Conservation (phyloP, 1,140 invertebrate genomes). For the Aleiodes sp. region DNA sequence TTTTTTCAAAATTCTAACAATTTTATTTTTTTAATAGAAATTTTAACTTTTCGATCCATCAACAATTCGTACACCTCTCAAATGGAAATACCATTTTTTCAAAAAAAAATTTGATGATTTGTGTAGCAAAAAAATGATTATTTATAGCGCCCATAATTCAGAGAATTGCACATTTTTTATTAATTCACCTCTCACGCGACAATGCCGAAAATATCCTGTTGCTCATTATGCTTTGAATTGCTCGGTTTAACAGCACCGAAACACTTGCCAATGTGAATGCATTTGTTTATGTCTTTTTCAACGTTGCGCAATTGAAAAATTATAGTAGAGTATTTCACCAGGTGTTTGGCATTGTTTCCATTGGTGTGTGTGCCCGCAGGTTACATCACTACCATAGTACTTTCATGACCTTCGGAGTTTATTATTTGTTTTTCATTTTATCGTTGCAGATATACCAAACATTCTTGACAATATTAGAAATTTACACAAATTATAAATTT, state of each 20-base stretch:
- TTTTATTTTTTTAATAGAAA: too few species aligned
- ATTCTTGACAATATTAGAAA: constrained; percentile 98
- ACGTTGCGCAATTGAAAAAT: not conserved
- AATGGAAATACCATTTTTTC: too few species aligned
- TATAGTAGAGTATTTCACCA: not conserved
- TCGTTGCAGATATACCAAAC: constrained; percentile 92
- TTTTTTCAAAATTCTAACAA: too few species aligned
- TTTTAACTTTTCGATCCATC: too few species aligned
- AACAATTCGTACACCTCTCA: too few species aligned
- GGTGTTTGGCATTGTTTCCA: constrained; percentile 28
- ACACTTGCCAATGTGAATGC: not conserved
- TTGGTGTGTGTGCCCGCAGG: not conserved
- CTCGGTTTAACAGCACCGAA: not conserved
- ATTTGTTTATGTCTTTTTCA: not conserved
- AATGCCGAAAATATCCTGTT: constrained; percentile 1
- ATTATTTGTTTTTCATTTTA: constrained; percentile 44
- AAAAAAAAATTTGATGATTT: too few species aligned
- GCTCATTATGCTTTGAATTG: too few species aligned
- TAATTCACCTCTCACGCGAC: too few species aligned
- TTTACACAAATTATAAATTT: constrained; percentile 94
- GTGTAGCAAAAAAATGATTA: too few species aligned
- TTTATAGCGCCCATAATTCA: too few species aligned
- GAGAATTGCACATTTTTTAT: too few species aligned
- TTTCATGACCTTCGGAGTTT: constrained; percentile 15
- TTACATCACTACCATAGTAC: constrained; percentile 22